phyloP scores from a whole-genome alignment of 2,113 vertebrate genomes.

The Platichthys stellatus region DNA sequence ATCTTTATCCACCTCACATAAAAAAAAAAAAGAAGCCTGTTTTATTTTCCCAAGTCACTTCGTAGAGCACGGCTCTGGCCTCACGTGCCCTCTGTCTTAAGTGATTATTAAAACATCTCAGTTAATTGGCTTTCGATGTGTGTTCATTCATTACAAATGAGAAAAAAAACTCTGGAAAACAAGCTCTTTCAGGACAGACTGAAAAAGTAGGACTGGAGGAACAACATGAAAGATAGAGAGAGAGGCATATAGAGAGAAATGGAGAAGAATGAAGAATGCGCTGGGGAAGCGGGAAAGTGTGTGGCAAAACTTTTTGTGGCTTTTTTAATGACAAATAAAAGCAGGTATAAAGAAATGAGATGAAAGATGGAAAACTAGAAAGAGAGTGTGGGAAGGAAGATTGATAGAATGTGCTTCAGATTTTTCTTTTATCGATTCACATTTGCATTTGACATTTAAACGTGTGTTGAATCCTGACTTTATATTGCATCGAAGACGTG shows the following conservation, averaged over 20 bases:
- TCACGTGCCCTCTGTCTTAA: not conserved
- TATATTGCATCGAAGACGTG: not conserved
- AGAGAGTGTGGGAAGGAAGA: not conserved
- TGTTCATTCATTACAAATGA: too few species aligned
- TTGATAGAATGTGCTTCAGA: constrained; percentile 6
- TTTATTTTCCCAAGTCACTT: not conserved
- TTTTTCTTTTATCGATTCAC: constrained; percentile 6
- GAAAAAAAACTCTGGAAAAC: not conserved
- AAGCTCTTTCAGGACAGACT: constrained; percentile 16
- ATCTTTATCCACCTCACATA: not conserved
- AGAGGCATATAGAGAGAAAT: not conserved
- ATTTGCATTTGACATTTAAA: constrained; percentile 20
- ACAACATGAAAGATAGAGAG: not conserved
- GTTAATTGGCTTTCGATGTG: too few species aligned
- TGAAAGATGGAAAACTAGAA: constrained; percentile 3
- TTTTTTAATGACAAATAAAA: constrained; percentile 1
- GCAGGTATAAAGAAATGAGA: constrained; percentile 11
- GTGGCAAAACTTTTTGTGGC: not conserved
- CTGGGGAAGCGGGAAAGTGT: not conserved
- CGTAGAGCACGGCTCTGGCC: not conserved
- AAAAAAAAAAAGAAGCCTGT: not conserved
- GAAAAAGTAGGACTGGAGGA: not conserved
- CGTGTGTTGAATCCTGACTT: not conserved
- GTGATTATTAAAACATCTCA: not conserved
- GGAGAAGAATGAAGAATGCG: not conserved